Percentiles rank a stretch among this genome's conserved stretches.
These are phyloP conservation scores for Tenthredo mesomela DNA, from an alignment of 2,888 invertebrate species.

Conservation along the genomic window DNA sequence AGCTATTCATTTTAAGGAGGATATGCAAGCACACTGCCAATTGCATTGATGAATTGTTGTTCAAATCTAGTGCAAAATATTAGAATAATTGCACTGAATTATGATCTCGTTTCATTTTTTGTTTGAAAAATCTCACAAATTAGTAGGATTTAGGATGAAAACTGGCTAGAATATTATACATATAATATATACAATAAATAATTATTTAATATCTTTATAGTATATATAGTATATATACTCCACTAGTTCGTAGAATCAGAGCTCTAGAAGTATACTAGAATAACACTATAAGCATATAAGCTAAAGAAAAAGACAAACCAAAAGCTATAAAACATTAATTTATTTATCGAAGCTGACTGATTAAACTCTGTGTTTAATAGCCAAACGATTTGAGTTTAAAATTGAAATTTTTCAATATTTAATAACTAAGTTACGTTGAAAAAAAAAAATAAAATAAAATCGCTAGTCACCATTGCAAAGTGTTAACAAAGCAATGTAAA, in stretches of 20 bases:
- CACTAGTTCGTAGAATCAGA: background rate
- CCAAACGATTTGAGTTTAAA: background rate
- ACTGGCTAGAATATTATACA: background rate
- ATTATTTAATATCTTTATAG: background rate
- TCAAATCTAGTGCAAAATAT: conserved; percentile 12
- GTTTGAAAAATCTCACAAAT: conserved; percentile 25
- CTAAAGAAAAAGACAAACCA: background rate
- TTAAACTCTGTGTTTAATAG: background rate
- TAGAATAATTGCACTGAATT: background rate
- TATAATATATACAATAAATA: background rate
- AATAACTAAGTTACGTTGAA: background rate
- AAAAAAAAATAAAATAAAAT: conserved; percentile 3
- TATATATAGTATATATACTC: background rate
- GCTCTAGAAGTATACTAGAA: background rate
- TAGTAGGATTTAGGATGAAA: conserved; percentile 14
- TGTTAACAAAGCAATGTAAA: conserved; percentile 27
- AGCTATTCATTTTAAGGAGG: conserved; percentile 2
- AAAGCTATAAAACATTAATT: background rate
- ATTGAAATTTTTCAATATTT: background rate
- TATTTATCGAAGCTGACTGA: background rate
- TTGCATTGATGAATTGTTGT: conserved; percentile 21
- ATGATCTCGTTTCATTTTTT: background rate
- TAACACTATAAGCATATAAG: background rate
- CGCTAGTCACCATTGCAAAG: conserved; percentile 27
- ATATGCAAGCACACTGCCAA: conserved; percentile 36